Conservation (phyloP, 2,888 invertebrate species). For the Trachelus stipa region DNA sequence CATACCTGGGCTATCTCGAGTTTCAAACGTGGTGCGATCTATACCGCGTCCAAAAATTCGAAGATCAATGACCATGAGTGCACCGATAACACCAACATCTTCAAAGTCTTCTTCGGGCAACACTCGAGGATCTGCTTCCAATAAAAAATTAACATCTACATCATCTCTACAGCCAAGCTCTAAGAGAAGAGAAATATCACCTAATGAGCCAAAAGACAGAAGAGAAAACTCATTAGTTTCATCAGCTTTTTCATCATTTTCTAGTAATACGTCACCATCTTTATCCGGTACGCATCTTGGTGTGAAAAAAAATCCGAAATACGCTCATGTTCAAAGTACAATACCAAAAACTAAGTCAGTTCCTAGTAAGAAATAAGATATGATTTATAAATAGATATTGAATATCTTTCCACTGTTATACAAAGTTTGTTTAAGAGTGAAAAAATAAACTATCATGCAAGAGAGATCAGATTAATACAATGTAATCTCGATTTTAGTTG, state of each 20-base stretch:
- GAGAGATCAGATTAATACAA: not conserved
- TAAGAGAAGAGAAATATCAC: not conserved
- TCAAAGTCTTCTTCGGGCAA: not conserved
- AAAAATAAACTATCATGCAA: not conserved
- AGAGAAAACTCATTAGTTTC: not conserved
- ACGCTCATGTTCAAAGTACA: not conserved
- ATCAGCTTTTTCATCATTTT: not conserved
- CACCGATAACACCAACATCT: not conserved
- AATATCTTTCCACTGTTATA: not conserved
- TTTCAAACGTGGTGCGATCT: slow-evolving; percentile 17
- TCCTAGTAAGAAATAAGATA: not conserved
- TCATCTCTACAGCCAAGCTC: not conserved
- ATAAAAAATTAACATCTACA: not conserved
- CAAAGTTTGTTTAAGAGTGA: not conserved
- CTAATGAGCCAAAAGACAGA: not conserved
- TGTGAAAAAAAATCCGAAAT: not conserved
- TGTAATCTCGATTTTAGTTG: not conserved
- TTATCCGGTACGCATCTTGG: not conserved
- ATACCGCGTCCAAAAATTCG: slow-evolving; percentile 12
- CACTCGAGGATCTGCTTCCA: not conserved
- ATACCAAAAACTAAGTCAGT: not conserved
- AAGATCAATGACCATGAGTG: not conserved
- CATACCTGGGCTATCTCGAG: slow-evolving; percentile 22
- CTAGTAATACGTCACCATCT: not conserved
- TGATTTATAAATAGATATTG: not conserved